Conservation (phyloP, 2,113 vertebrate species). For the Gracilinanus agilis region DNA sequence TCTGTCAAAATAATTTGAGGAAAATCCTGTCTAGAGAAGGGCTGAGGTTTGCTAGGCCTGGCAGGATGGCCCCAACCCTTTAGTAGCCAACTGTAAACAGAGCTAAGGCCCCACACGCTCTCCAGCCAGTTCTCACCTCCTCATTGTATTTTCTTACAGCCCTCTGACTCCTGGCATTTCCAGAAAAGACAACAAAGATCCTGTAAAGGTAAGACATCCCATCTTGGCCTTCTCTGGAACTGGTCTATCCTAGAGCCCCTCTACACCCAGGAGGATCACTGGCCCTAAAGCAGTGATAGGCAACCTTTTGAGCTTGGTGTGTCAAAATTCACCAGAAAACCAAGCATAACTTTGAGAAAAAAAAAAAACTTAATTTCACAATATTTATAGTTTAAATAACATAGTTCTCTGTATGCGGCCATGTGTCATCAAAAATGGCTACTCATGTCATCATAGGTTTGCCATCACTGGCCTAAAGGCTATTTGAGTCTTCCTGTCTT, state of each 20-base stretch:
- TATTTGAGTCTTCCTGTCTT: not conserved
- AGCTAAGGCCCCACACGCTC: not conserved
- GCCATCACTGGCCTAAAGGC: no score
- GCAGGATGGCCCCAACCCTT: not conserved
- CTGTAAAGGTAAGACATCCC: conserved; percentile 81
- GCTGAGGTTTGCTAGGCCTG: not conserved
- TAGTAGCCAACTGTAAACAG: not conserved
- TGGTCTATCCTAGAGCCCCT: not conserved
- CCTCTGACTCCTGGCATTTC: conserved; percentile 70
- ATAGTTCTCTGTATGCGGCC: no score
- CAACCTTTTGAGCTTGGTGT: no score
- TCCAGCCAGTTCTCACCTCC: conserved; percentile 60
- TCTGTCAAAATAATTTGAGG: not conserved
- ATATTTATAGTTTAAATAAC: no score
- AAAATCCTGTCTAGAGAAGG: not conserved
- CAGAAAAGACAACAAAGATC: conserved; percentile 77
- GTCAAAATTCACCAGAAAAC: no score
- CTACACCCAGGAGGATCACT: not conserved
- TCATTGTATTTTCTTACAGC: conserved; percentile 71
- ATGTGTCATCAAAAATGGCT: no score
- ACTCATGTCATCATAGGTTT: no score
- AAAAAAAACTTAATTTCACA: no score
- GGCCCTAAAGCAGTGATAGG: no score
- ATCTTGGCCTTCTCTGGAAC: not conserved
- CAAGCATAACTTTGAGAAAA: no score